phyloP scores from a whole-genome alignment of 2,888 invertebrate genomes.

The Erpobdella octoculata region DNA sequence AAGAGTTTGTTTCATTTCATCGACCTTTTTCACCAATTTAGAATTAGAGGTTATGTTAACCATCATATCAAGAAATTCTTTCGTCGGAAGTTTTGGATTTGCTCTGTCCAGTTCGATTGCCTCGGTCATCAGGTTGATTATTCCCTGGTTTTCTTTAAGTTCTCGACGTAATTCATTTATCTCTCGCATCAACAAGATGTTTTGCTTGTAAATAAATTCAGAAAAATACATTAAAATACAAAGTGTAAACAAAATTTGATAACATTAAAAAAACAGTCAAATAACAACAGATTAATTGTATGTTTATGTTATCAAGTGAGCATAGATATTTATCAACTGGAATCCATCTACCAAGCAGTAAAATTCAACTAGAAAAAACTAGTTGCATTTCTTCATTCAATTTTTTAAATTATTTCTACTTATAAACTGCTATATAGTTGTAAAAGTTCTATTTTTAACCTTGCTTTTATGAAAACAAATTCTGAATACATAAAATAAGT shows the following conservation, averaged over 20 bases:
- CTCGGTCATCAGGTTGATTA: conserved; percentile 19
- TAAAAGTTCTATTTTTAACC: too few relatives aligned
- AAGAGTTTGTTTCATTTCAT: conserved; percentile 17
- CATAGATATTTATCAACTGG: too few relatives aligned
- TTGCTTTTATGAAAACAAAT: too few relatives aligned
- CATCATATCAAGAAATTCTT: conserved; percentile 21
- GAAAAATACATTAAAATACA: neutral
- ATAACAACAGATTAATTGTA: neutral
- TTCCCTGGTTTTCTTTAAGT: conserved; percentile 13
- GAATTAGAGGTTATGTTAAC: conserved; percentile 15
- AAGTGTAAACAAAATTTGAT: neutral
- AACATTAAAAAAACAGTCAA: neutral
- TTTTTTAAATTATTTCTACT: too few relatives aligned
- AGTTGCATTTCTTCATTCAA: too few relatives aligned
- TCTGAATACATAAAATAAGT: too few relatives aligned
- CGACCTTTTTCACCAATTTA: conserved; percentile 19
- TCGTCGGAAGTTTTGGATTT: conserved; percentile 21
- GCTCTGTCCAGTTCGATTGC: conserved; percentile 16
- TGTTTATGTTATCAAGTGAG: neutral
- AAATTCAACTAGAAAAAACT: too few relatives aligned
- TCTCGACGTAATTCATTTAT: conserved; percentile 15
- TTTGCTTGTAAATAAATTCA: conserved; percentile 1
- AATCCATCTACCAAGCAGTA: too few relatives aligned
- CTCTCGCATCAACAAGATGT: conserved; percentile 24
- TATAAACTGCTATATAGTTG: too few relatives aligned